Evolutionary conservation across 2,113 vertebrate genomes (phyloP).

Genomic region (Perca schrenkii): DNA sequence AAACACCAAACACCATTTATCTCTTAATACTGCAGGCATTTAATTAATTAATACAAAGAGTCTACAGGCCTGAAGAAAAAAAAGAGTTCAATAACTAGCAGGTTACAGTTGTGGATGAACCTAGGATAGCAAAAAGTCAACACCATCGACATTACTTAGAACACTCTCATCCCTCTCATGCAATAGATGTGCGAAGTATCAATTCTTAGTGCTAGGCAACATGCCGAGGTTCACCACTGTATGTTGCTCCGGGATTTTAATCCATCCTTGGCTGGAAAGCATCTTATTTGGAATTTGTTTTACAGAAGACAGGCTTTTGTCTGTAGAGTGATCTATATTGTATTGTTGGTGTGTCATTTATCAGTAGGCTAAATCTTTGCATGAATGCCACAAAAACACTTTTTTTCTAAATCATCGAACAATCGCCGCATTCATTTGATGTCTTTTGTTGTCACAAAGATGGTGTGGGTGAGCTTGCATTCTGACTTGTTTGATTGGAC

Average conservation of each 20-base stretch:
- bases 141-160: no score
- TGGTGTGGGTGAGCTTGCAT: neutral
- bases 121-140: no score
- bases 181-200: no score
- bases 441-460: neutral
- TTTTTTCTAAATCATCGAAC: neutral
- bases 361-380: neutral
- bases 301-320: neutral
- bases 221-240: neutral
- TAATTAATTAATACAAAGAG: no score
- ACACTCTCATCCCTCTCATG: no score
- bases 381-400: neutral
- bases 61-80: no score
- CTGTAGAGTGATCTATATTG: neutral
- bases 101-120: no score
- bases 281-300: neutral
- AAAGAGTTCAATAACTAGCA: no score
- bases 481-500: neutral
- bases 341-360: neutral
- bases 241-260: neutral
- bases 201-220: no score
- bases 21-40: no score
- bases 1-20: no score
- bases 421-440: neutral
- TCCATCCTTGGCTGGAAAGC: neutral